Evolutionary conservation across 1,140 invertebrate genomes (phyloP).

Genomic region (Euura saliciscinereae): DNA sequence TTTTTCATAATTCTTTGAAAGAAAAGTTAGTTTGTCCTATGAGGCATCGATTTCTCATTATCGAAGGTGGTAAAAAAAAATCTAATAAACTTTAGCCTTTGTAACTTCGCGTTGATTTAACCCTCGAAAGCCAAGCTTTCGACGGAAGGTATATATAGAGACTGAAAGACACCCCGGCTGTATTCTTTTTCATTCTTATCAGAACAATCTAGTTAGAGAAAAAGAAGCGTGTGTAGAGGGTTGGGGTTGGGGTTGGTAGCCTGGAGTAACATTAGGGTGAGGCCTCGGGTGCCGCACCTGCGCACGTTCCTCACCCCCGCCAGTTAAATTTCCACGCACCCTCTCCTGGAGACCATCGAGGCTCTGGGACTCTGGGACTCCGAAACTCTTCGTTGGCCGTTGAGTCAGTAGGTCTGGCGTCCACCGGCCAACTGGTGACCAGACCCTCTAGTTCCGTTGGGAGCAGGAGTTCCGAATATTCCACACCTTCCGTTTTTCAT

Average conservation of each 20-base stretch:
- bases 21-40: too few species aligned
- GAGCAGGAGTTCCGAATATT: too few species aligned
- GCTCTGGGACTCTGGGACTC: not conserved
- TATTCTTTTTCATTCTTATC: not conserved
- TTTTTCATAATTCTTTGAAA: too few species aligned
- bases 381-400: not conserved
- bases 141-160: too few species aligned
- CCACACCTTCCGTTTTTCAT: too few species aligned
- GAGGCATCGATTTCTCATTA: too few species aligned
- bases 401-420: conserved; percentile 5
- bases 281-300: not conserved
- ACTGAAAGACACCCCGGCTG: not conserved
- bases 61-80: too few species aligned
- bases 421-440: not conserved
- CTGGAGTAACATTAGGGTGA: not conserved
- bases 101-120: too few species aligned
- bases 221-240: not conserved
- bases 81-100: too few species aligned
- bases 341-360: not conserved
- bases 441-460: not conserved
- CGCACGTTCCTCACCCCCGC: not conserved
- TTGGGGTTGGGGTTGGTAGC: conserved; percentile 2
- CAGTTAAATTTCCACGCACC: not conserved
- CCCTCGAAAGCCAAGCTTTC: too few species aligned
- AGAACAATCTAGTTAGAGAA: not conserved